Conservation (phyloP, 2,888 invertebrate species). For the Ferrisia virgata region DNA sequence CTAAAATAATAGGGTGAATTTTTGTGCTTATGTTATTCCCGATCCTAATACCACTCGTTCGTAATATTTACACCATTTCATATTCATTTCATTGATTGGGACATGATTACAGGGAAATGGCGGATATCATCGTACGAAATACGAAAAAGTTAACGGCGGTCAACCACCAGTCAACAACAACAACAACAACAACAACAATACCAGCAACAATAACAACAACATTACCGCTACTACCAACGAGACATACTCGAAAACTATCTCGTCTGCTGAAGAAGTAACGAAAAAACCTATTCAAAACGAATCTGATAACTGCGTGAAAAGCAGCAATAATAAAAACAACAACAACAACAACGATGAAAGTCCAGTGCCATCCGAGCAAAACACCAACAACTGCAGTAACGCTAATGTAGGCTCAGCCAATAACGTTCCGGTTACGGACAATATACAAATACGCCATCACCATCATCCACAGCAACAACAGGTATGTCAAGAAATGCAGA, state of each 20-base stretch:
- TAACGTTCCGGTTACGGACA: not conserved
- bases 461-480: constrained; percentile 20
- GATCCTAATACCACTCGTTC: too few relatives aligned
- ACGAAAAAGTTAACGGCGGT: constrained; percentile 31
- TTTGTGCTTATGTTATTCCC: too few relatives aligned
- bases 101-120: not conserved
- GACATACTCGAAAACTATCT: not conserved
- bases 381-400: not conserved
- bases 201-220: not conserved
- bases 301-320: not conserved
- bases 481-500: constrained; percentile 39
- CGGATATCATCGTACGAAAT: not conserved
- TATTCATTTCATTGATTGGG: not conserved
- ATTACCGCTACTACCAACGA: not conserved
- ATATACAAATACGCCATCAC: not conserved
- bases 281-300: not conserved
- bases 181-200: not conserved
- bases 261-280: not conserved
- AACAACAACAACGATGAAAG: not conserved
- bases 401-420: not conserved
- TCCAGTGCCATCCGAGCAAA: not conserved
- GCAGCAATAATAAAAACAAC: not conserved
- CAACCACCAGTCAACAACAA: not conserved
- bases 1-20: too few relatives aligned
- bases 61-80: too few relatives aligned